These are phyloP conservation scores for Ormyrus labotus DNA, from an alignment of 2,888 invertebrate species.

Conservation along the genomic window DNA sequence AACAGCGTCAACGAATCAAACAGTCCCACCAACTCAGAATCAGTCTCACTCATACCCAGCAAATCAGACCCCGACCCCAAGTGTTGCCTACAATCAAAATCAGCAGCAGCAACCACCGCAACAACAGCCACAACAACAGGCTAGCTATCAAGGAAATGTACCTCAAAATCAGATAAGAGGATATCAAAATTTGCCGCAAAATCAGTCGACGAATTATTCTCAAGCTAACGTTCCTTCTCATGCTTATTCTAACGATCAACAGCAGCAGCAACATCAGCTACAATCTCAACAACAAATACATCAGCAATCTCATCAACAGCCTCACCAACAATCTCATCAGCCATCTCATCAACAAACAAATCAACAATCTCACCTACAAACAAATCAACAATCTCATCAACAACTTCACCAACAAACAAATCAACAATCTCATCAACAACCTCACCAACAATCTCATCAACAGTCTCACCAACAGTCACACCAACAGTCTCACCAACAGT, in stretches of 20 bases:
- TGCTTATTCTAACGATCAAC: conserved; percentile 46
- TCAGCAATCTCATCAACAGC: background rate
- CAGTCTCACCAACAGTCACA: conserved; percentile 1
- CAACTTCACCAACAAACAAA: conserved; percentile 31
- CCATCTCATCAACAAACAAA: background rate
- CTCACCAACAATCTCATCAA: conserved; percentile 38
- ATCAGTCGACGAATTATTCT: conserved; percentile 52
- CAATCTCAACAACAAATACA: conserved; percentile 1
- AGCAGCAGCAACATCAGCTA: conserved; percentile 22
- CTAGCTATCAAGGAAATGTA: conserved; percentile 55
- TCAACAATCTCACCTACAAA: conserved; percentile 38
- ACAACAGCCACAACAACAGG: conserved; percentile 29
- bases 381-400: conserved; percentile 53
- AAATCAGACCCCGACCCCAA: conserved; percentile 30
- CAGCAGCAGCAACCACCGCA: conserved; percentile 45
- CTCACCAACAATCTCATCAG: background rate
- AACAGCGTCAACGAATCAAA: conserved; percentile 37
- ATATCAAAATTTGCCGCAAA: conserved; percentile 59
- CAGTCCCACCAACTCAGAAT: conserved; percentile 55
- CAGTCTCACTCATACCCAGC: conserved; percentile 52
- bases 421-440: background rate
- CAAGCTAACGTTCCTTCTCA: conserved; percentile 33
- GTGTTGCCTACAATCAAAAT: conserved; percentile 34
- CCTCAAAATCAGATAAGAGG: conserved; percentile 66
- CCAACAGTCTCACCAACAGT: too few species aligned